phyloP scores from a whole-genome alignment of 2,113 vertebrate genomes.

The Upupa epops region DNA sequence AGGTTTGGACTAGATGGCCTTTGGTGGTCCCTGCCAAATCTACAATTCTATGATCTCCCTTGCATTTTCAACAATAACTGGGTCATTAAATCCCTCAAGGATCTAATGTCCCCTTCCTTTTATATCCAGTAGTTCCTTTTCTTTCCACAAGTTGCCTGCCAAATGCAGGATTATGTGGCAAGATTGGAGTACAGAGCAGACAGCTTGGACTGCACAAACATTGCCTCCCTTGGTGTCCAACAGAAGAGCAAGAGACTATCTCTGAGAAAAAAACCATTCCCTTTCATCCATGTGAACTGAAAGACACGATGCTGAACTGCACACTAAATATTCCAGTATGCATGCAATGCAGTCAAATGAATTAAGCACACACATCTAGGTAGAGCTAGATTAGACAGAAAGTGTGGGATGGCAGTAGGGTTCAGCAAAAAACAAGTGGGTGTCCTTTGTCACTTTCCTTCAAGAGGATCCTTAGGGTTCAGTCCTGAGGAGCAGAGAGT shows the following conservation, averaged over 20 bases:
- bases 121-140: neutral
- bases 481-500: neutral
- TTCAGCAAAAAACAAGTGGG: neutral
- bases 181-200: neutral
- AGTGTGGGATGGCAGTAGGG: neutral
- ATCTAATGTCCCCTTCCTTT: neutral
- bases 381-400: neutral
- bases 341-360: neutral
- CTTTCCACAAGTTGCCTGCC: neutral
- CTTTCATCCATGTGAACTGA: neutral
- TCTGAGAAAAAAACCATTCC: neutral
- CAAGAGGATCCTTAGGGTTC: neutral
- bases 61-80: neutral
- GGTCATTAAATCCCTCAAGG: neutral
- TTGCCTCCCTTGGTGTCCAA: neutral
- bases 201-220: neutral
- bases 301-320: neutral
- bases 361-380: neutral
- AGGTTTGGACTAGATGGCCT: no score
- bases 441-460: neutral
- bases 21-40: no score
- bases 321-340: neutral
- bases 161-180: neutral
- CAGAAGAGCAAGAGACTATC: neutral
- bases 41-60: neutral